phyloP scores from a whole-genome alignment of 2,797 vertebrate species.

The Acipenser oxyrinchus region DNA sequence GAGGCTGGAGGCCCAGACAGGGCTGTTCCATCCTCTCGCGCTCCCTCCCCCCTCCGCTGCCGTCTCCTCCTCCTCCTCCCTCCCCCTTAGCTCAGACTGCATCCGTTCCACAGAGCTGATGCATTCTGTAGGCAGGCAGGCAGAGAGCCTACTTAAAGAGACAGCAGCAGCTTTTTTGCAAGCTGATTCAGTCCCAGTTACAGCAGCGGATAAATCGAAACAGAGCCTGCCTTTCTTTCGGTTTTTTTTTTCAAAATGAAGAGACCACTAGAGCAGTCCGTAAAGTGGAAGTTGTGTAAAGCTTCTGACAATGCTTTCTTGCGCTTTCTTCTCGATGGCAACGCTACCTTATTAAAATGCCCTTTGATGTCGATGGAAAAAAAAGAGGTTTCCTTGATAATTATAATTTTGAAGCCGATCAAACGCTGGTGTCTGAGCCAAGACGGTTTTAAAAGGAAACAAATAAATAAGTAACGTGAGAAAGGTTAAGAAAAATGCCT shows the following conservation, averaged over 20 bases:
- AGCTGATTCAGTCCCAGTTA: constrained; percentile 63
- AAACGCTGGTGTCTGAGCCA: too few species aligned
- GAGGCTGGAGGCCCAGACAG: constrained; percentile 90
- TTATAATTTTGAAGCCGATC: too few species aligned
- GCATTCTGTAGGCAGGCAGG: constrained; percentile 72
- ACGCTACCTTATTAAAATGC: constrained; percentile 35
- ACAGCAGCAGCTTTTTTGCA: constrained; percentile 51
- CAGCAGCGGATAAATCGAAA: constrained; percentile 40
- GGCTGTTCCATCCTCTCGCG: constrained; percentile 73
- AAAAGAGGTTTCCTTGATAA: too few species aligned
- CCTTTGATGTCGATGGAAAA: constrained; percentile 43
- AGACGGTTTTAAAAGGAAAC: constrained; percentile 29
- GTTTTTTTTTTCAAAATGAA: constrained; percentile 32
- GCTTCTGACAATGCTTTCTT: constrained; percentile 35
- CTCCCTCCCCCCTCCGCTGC: constrained; percentile 51
- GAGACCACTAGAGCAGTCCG: constrained; percentile 37
- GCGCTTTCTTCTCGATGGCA: constrained; percentile 31
- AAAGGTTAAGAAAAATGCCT: not conserved
- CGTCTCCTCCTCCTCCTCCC: constrained; percentile 41
- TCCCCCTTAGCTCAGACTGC: constrained; percentile 44
- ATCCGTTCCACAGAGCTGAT: constrained; percentile 78
- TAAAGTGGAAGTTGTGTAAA: constrained; percentile 25
- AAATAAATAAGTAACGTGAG: not conserved
- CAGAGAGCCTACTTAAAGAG: constrained; percentile 63
- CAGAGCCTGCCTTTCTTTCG: constrained; percentile 30